Conservation (phyloP, 1,140 invertebrate genomes). For the Helicorthomorpha holstii region DNA sequence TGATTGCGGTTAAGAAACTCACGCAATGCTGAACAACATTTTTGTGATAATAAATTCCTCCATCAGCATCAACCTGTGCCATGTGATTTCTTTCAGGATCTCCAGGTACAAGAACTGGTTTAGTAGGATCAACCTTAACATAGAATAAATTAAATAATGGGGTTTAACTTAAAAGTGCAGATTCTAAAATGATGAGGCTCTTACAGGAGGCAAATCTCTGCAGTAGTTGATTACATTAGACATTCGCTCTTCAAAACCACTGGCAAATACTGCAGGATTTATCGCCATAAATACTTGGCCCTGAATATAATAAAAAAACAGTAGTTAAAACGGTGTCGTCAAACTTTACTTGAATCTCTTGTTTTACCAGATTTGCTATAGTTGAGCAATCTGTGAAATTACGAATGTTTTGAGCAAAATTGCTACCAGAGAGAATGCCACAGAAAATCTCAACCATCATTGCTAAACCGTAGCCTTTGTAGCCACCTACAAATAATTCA, state of each 20-base stretch:
- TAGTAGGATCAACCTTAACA: slow-evolving; percentile 36
- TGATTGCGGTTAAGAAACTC: too few species aligned
- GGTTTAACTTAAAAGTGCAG: too few species aligned
- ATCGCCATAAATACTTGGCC: slow-evolving; percentile 85
- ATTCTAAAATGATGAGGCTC: too few species aligned
- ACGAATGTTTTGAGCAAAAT: slow-evolving; percentile 24
- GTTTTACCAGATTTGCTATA: slow-evolving; percentile 46
- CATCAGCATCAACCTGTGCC: slow-evolving; percentile 40
- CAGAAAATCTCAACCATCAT: slow-evolving; percentile 72
- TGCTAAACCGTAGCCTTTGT: slow-evolving; percentile 77
- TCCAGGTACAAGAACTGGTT: slow-evolving; percentile 59
- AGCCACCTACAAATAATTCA: slow-evolving; percentile 43
- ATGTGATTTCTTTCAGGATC: slow-evolving; percentile 62
- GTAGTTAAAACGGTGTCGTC: background rate
- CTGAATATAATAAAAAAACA: too few species aligned
- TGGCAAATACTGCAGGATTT: slow-evolving; percentile 62
- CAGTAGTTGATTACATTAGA: slow-evolving; percentile 33
- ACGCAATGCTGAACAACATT: slow-evolving; percentile 46
- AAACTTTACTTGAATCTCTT: background rate
- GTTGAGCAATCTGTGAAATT: slow-evolving; percentile 47
- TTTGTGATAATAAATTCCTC: slow-evolving; percentile 59
- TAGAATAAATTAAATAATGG: background rate
- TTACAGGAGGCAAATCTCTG: slow-evolving; percentile 27
- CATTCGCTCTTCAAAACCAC: slow-evolving; percentile 58
- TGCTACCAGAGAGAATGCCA: slow-evolving; percentile 44